phyloP scores from a whole-genome alignment of 64 coral and sea anemone genomes.

The Montipora foliosa region DNA sequence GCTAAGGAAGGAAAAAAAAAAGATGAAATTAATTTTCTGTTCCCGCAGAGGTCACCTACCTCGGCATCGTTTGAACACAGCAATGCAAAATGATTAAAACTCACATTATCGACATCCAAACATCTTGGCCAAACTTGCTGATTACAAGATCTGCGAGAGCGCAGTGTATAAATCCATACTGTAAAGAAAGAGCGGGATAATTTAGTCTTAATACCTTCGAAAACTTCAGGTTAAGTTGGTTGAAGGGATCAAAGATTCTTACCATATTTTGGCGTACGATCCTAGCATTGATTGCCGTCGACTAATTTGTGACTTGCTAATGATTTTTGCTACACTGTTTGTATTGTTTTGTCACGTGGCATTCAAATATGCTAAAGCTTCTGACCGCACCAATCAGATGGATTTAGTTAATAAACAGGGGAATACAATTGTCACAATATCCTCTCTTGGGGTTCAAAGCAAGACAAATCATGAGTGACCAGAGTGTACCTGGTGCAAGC shows the following conservation, averaged over 20 bases:
- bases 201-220: not conserved
- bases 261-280: constrained; percentile 1
- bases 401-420: constrained; percentile 7
- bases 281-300: not conserved
- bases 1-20: constrained; percentile 37
- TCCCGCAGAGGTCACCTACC: not conserved
- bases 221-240: not conserved
- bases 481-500: not conserved
- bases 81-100: constrained; percentile 4
- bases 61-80: not conserved
- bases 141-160: constrained; percentile 86
- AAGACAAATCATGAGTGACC: too few relatives aligned
- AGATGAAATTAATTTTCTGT: not conserved
- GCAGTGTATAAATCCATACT: constrained; percentile 94
- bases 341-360: constrained; percentile 34
- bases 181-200: not conserved
- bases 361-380: not conserved
- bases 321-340: constrained; percentile 36
- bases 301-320: not conserved
- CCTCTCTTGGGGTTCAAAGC: not conserved
- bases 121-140: constrained; percentile 92
- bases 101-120: constrained; percentile 83
- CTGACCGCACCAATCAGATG: constrained; percentile 27
- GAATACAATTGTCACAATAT: not conserved
- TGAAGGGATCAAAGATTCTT: not conserved